A percentile compares a stretch with the other conserved stretches of the same genome.
phyloP scores from a whole-genome alignment of 2,113 vertebrate genomes.

The Rissa tridactyla region DNA sequence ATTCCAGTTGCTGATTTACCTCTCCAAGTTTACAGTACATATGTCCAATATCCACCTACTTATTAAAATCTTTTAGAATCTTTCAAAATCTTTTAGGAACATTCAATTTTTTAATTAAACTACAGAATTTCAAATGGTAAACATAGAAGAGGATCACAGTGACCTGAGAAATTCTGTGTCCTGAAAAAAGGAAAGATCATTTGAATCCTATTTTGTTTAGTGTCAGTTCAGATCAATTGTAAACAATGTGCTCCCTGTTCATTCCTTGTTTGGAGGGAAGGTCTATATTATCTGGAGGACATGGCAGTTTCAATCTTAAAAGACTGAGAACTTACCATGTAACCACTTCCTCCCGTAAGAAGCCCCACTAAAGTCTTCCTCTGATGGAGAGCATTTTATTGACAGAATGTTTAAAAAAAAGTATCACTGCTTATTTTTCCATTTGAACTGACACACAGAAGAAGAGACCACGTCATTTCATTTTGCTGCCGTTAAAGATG shows the following conservation, averaged over 20 bases:
- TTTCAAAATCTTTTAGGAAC: not conserved
- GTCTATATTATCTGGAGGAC: not conserved
- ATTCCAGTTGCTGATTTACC: not conserved
- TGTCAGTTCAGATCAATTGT: not conserved
- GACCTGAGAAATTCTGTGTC: not conserved
- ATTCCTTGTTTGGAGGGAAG: not conserved
- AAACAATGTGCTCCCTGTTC: not conserved
- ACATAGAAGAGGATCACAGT: not conserved
- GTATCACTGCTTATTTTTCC: not conserved
- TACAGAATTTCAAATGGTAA: not conserved
- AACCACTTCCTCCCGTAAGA: not conserved
- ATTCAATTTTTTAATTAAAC: not conserved
- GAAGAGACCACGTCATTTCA: not conserved
- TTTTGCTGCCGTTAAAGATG: not conserved
- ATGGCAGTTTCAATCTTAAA: not conserved
- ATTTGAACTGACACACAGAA: not conserved
- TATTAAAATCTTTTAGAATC: not conserved
- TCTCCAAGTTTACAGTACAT: not conserved
- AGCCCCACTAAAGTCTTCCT: not conserved
- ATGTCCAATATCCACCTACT: not conserved
- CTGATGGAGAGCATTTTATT: not conserved
- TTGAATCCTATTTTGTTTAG: not conserved
- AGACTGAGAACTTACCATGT: not conserved
- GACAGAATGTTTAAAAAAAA: not conserved
- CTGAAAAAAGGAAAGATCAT: not conserved